Percentiles rank a stretch among this genome's conserved stretches.
Conservation (phyloP, 2,888 invertebrate species). For the Chloroclystis v-ata region DNA sequence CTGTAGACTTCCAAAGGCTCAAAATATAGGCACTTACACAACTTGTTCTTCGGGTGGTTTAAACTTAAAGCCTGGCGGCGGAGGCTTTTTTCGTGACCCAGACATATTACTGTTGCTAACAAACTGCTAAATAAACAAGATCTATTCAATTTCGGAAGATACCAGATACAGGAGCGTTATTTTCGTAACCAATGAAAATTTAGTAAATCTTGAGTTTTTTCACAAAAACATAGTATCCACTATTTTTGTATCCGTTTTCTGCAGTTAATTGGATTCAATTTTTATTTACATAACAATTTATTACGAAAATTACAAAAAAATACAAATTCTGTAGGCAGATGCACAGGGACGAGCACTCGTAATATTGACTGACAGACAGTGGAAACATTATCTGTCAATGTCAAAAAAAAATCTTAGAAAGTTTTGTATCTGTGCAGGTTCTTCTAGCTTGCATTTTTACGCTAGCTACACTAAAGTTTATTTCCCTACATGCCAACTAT, state of each 20-base stretch:
- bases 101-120: slow-evolving; percentile 48
- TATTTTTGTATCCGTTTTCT: not conserved
- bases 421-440: no score
- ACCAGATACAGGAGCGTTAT: slow-evolving; percentile 30
- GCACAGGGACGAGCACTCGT: no score
- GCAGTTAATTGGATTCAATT: not conserved
- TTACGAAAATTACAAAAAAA: not conserved
- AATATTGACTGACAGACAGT: no score
- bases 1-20: no score
- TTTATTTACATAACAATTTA: no score
- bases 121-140: slow-evolving; percentile 13
- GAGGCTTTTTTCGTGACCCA: slow-evolving; percentile 54
- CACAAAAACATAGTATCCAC: slow-evolving; percentile 21
- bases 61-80: slow-evolving; percentile 56
- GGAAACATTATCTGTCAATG: no score
- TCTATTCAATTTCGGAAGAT: slow-evolving; percentile 26
- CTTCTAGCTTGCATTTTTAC: no score
- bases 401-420: no score
- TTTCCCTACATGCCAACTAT: no score
- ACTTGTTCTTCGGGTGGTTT: slow-evolving; percentile 58
- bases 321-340: not conserved
- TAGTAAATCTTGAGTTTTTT: slow-evolving; percentile 25
- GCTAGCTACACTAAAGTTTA: no score
- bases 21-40: slow-evolving; percentile 50
- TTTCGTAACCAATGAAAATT: slow-evolving; percentile 28